Evolutionary conservation across 2,888 invertebrate genomes (phyloP).

Genomic region (Archips xylosteana): DNA sequence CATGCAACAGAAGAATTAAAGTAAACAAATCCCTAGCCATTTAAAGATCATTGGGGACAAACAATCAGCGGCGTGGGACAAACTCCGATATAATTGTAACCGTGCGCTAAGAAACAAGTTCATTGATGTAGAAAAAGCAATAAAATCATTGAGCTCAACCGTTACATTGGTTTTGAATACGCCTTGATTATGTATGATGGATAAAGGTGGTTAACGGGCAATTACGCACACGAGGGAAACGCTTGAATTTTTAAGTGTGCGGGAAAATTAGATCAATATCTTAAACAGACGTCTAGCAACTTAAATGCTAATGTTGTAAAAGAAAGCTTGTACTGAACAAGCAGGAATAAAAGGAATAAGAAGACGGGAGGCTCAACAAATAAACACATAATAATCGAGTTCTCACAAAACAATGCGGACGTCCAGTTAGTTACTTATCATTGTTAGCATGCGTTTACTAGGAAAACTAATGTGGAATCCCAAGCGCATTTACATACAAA

Average conservation of each 20-base stretch:
- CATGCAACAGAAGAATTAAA: slow-evolving; percentile 55
- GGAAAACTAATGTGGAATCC: slow-evolving; percentile 29
- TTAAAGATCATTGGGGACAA: slow-evolving; percentile 67
- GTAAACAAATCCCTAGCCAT: slow-evolving; percentile 51
- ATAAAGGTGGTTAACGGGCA: slow-evolving; percentile 20
- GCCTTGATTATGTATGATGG: slow-evolving; percentile 29
- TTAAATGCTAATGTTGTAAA: slow-evolving; percentile 1
- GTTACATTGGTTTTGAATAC: slow-evolving; percentile 37
- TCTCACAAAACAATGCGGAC: slow-evolving; percentile 40
- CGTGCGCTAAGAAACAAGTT: slow-evolving; percentile 31
- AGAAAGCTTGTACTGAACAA: slow-evolving; percentile 25
- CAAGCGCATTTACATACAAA: slow-evolving; percentile 34
- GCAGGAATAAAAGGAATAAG: slow-evolving; percentile 17
- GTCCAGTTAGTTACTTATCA: slow-evolving; percentile 37
- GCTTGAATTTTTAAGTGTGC: slow-evolving; percentile 7
- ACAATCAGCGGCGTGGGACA: slow-evolving; percentile 59
- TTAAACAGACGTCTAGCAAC: not conserved
- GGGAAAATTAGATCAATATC: slow-evolving; percentile 1
- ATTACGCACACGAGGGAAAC: slow-evolving; percentile 18
- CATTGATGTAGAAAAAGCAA: slow-evolving; percentile 33
- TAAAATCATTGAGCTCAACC: slow-evolving; percentile 39
- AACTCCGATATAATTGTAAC: slow-evolving; percentile 46
- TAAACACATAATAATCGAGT: slow-evolving; percentile 22
- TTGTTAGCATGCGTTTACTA: slow-evolving; percentile 25
- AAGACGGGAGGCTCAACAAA: slow-evolving; percentile 26